Evolutionary conservation across 2,797 vertebrate species (phyloP), one percentile per base, ranked within the genome.

Genomic region (Octomys mimax): DNA sequence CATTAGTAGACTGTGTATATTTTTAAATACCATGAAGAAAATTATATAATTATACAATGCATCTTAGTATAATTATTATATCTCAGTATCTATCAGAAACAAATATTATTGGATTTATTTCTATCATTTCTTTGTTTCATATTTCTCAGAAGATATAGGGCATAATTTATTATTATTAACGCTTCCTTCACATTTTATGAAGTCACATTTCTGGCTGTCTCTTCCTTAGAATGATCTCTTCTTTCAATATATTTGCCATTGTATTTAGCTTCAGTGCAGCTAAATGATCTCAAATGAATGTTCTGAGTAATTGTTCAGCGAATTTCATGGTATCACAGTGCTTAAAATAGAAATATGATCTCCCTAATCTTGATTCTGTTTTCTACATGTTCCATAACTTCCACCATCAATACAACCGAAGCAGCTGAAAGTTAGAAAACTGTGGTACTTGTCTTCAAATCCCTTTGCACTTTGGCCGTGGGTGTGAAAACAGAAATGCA

Each of bases 291-390:
- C 82, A 93, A 96, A 94, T 93, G 52, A 92, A 71, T 88, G 79
- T 84, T 93, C 62, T 42, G 82, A 92, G n/a, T 87, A 92, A 92
- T 91, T 97, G 80, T 87, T 95, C 59, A 39, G 83, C 91, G 91
- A 89, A 77, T 52, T 96, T 95, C 49, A 46, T 62, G 85, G 31
- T 0, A 5, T 86, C 94, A 88, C 71, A 96, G 68, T 49, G 84
- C 91, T 90, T 90, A 84, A 94, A 88, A n/a, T 33, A 86, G 96
- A 98, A 98, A 97, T 96, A 93, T 92, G 97, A 98, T 95, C 91
- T 95, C 57, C 89, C 94, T 96, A 93, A 94, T 96, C 6, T 84
- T 94, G 96, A 85, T 97, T 97, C 42, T 97, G n/a, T 92, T 97
- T 97, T 96, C 84, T 95, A 94, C 95, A 96, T 97, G 96, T 97